A percentile compares a stretch with the other conserved stretches of the same genome.
phyloP scores from a whole-genome alignment of 1,140 invertebrate genomes.

The Aphelenchoides besseyi region DNA sequence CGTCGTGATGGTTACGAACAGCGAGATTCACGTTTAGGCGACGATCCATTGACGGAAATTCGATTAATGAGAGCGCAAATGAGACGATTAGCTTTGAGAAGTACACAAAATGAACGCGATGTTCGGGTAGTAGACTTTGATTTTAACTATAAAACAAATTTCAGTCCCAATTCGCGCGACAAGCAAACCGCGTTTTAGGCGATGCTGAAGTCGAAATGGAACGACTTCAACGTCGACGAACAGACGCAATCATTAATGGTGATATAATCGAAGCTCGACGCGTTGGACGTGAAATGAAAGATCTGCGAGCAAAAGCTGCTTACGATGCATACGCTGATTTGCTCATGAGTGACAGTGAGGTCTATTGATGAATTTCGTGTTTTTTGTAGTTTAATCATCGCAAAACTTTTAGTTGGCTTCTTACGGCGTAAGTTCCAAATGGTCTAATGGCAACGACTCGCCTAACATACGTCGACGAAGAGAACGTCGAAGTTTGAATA shows the following conservation, averaged over 20 bases:
- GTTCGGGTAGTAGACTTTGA: background rate
- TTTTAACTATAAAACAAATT: background rate
- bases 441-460: background rate
- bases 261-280: slow-evolving; percentile 4
- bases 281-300: slow-evolving; percentile 1
- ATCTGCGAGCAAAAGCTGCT: slow-evolving; percentile 4
- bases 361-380: background rate
- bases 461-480: background rate
- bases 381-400: background rate
- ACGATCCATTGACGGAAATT: background rate
- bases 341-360: slow-evolving; percentile 1
- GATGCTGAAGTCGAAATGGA: slow-evolving; percentile 12
- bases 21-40: background rate
- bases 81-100: background rate
- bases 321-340: slow-evolving; percentile 14
- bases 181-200: background rate
- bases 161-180: slow-evolving; percentile 12
- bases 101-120: background rate
- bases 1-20: slow-evolving; percentile 7
- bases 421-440: background rate
- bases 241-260: slow-evolving; percentile 18
- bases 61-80: slow-evolving; percentile 13
- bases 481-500: background rate
- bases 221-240: background rate
- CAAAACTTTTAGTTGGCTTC: background rate